Conservation (phyloP, 2,888 invertebrate genomes). For the Troides aeacus region DNA sequence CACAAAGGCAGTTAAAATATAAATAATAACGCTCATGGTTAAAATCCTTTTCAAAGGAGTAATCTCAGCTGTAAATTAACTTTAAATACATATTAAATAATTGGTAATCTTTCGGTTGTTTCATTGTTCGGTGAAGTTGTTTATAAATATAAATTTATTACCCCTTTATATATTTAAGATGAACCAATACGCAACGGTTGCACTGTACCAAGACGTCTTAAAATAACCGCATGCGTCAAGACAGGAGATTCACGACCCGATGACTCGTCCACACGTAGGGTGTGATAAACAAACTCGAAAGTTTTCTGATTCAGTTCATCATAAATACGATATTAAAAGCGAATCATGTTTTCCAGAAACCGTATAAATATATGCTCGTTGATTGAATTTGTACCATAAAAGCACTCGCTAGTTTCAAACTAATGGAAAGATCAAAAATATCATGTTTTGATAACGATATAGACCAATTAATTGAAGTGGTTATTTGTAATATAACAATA, state of each 20-base stretch:
- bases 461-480: no score
- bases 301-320: conserved; percentile 49
- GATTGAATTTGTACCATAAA: background rate
- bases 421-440: background rate
- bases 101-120: no score
- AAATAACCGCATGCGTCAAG: conserved; percentile 71
- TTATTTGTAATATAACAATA: no score
- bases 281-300: conserved; percentile 54
- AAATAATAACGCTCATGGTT: no score
- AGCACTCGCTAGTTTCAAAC: background rate
- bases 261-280: conserved; percentile 57
- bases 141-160: background rate
- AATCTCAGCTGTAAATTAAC: no score
- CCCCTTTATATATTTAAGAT: conserved; percentile 36
- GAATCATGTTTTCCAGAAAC: conserved; percentile 24
- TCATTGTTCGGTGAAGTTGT: no score
- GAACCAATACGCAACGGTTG: conserved; percentile 42
- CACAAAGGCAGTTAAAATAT: no score
- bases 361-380: conserved; percentile 20
- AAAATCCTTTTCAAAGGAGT: no score
- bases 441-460: background rate
- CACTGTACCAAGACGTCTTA: conserved; percentile 43
- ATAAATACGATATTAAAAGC: conserved; percentile 25
- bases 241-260: conserved; percentile 52
- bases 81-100: no score